Conservation (phyloP, 2,797 vertebrate genomes). For the Neopelma chrysocephalum region DNA sequence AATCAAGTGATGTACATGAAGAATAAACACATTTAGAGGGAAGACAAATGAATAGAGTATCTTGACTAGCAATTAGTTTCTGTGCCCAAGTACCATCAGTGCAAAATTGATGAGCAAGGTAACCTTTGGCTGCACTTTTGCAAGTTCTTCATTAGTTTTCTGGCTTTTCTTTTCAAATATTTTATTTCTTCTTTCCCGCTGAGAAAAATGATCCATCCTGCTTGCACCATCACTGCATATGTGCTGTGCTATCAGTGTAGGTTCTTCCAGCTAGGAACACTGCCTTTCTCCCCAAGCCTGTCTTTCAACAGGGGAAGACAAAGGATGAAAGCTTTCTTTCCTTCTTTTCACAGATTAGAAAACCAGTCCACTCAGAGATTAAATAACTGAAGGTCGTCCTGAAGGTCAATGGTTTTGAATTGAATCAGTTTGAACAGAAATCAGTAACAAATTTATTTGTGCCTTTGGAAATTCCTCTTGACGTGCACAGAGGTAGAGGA, state of each 20-base stretch:
- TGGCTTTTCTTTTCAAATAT: slow-evolving; percentile 58
- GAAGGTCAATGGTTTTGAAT: not conserved
- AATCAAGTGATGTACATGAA: slow-evolving; percentile 68
- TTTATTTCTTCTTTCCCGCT: slow-evolving; percentile 11
- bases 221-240: not conserved
- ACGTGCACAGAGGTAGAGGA: not conserved
- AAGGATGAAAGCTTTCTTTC: not conserved
- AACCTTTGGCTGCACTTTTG: slow-evolving; percentile 68
- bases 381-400: slow-evolving; percentile 21
- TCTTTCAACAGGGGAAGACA: not conserved
- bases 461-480: slow-evolving; percentile 1
- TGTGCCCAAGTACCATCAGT: slow-evolving; percentile 55
- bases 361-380: not conserved
- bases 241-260: accelerated
- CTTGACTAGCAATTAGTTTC: slow-evolving; percentile 68
- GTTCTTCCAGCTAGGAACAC: not conserved
- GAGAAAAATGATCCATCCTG: slow-evolving; percentile 4
- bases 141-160: slow-evolving; percentile 64
- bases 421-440: slow-evolving; percentile 15
- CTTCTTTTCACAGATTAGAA: not conserved
- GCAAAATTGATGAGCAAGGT: slow-evolving; percentile 59
- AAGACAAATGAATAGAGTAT: slow-evolving; percentile 62
- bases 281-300: not conserved
- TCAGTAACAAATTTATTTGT: slow-evolving; percentile 6
- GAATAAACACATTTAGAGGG: slow-evolving; percentile 68